Conservation (phyloP, 37 sponge, comb jelly and placozoan genomes). For the Theonella swinhoei region DNA sequence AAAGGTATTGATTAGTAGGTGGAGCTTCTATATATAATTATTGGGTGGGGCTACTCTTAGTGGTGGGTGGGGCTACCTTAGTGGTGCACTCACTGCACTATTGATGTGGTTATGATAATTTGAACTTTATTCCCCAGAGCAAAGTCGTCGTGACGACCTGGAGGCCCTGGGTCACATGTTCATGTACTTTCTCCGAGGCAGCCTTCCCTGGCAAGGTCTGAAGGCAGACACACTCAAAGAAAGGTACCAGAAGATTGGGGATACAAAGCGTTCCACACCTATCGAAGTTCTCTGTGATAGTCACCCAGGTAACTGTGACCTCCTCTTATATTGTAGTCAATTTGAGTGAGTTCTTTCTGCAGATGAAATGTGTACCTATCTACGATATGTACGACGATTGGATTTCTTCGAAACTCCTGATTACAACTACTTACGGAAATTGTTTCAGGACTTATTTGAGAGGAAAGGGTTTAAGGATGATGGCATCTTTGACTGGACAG, state of each 20-base stretch:
- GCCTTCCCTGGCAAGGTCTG: slow-evolving; percentile 98
- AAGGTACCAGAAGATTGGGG: slow-evolving; percentile 99
- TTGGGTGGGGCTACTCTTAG: slow-evolving; percentile 31
- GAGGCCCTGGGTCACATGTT: slow-evolving; percentile 99
- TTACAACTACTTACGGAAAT: slow-evolving; percentile 88
- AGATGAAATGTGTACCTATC: slow-evolving; percentile 95
- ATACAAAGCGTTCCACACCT: slow-evolving; percentile 96
- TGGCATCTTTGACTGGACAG: slow-evolving; percentile 97
- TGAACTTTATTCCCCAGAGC: slow-evolving; percentile 64
- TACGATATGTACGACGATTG: slow-evolving; percentile 93
- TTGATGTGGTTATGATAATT: neutral
- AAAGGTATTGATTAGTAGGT: slow-evolving; percentile 84
- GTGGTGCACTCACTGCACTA: too few species aligned
- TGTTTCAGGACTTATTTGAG: slow-evolving; percentile 91
- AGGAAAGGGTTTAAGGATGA: slow-evolving; percentile 86
- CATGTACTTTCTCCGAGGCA: slow-evolving; percentile 98
- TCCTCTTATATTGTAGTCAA: neutral
- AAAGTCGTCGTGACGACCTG: slow-evolving; percentile 98
- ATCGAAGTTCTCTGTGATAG: slow-evolving; percentile 97
- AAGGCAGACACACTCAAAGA: slow-evolving; percentile 99
- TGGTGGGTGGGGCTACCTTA: too few species aligned
- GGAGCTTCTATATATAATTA: slow-evolving; percentile 6
- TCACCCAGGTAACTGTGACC: slow-evolving; percentile 76
- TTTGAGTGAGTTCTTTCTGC: neutral
- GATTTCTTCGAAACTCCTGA: slow-evolving; percentile 98